phyloP scores from a whole-genome alignment of 2,888 invertebrate genomes.

The Erebia palarica region DNA sequence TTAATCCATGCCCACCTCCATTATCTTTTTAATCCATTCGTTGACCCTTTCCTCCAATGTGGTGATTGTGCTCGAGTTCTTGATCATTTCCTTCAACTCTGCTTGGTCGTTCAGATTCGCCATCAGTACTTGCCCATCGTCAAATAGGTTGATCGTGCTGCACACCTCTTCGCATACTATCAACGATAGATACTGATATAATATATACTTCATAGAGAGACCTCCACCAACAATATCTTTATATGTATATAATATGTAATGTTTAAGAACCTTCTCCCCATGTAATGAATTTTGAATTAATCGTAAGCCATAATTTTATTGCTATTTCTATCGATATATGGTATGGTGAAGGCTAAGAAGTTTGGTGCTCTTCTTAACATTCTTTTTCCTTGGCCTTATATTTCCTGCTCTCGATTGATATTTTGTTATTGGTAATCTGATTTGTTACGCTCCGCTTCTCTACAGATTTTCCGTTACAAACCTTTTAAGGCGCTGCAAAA shows the following conservation, averaged over 20 bases:
- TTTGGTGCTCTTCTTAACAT: too few relatives aligned
- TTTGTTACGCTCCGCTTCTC: too few relatives aligned
- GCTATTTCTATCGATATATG: too few relatives aligned
- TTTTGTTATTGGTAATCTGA: too few relatives aligned
- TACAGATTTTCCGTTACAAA: slow-evolving; percentile 44
- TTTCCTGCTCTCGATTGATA: too few relatives aligned
- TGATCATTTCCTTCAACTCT: slow-evolving; percentile 87
- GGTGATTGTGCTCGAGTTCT: slow-evolving; percentile 84
- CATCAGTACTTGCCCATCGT: slow-evolving; percentile 86
- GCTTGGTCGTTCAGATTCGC: slow-evolving; percentile 82
- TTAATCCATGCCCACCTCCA: slow-evolving; percentile 77
- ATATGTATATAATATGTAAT: too few relatives aligned
- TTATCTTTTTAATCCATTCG: slow-evolving; percentile 90
- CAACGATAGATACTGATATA: background rate
- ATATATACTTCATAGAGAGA: background rate
- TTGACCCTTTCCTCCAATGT: slow-evolving; percentile 88
- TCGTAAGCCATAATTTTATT: too few relatives aligned
- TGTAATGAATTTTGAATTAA: too few relatives aligned
- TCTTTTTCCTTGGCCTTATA: too few relatives aligned
- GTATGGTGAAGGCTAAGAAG: too few relatives aligned
- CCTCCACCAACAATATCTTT: background rate
- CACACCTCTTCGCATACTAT: slow-evolving; percentile 93
- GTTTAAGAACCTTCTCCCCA: too few relatives aligned
- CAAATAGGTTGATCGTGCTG: slow-evolving; percentile 89
- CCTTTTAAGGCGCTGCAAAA: slow-evolving; percentile 96